phyloP scores from a whole-genome alignment of 2,113 vertebrate species.

The Alexandromys fortis region DNA sequence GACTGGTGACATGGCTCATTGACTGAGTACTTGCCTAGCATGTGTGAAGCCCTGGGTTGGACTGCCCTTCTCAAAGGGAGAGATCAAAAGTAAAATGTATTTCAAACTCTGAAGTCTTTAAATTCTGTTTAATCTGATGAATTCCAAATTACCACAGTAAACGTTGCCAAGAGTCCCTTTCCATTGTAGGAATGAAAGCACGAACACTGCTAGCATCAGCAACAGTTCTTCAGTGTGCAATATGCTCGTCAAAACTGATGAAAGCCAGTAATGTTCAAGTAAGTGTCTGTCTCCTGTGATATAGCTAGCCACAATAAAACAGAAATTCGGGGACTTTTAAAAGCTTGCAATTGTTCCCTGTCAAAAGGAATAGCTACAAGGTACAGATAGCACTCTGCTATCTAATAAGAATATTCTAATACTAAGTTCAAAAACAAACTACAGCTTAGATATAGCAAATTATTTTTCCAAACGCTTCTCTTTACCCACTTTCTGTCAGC shows the following conservation, averaged over 20 bases:
- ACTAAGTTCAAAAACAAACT: constrained; percentile 66
- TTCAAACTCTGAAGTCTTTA: constrained; percentile 1
- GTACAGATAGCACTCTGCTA: background rate
- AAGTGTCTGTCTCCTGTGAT: background rate
- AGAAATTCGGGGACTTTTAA: constrained; percentile 33
- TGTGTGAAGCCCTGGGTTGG: background rate
- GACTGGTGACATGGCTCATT: background rate
- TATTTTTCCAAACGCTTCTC: constrained; percentile 66
- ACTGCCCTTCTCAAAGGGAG: background rate
- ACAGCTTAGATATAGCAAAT: background rate
- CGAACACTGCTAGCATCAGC: background rate
- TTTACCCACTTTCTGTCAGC: constrained; percentile 57
- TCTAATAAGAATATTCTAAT: constrained; percentile 11
- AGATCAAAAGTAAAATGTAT: background rate
- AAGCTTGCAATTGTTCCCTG: background rate
- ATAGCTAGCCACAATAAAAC: background rate
- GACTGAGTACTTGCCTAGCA: background rate
- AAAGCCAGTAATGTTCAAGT: constrained; percentile 10
- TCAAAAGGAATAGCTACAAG: background rate
- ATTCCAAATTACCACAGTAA: background rate
- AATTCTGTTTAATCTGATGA: constrained; percentile 13
- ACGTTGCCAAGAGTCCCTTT: background rate
- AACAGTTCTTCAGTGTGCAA: background rate
- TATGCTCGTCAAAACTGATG: background rate
- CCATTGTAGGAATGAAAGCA: background rate